Evolutionary conservation across 2,113 vertebrate genomes (phyloP), one percentile per base, ranked within the genome.

Genomic region (Elgaria multicarinata): DNA sequence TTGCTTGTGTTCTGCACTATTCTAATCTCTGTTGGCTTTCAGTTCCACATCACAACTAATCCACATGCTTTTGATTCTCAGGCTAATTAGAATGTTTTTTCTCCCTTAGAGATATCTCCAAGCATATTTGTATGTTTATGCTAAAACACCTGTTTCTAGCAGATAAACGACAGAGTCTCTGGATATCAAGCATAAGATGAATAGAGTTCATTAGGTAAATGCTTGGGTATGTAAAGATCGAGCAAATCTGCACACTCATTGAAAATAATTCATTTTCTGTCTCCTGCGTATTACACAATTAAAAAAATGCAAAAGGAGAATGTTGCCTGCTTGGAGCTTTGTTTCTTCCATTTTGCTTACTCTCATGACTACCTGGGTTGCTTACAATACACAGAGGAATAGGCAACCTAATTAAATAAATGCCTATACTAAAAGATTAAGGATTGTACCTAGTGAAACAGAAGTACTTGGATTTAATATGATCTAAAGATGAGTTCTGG

Each of bases 91-190:
- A 95, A 92, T 79, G 77, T 83, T 92, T 71, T n/a, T 93, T 33
- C 1, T 2, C 44, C 80, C 62, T 53, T 93, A 79, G 78, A 92
- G 74, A 91, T 93, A 91, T 96, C 89, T 86, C 89, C 44, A 76
- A 87, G 66, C 75, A 95, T 69, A 86, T 95, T 91, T 94, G 71
- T 72, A 87, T 93, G 83, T 88, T 96, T 93, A 75, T 94, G 36
- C 84, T 92, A 88, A 94, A 95, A 92, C 82, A 93, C 42, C 88
- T 93, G 85, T 39, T 95, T 94, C 74, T 88, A 86, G 86, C 67
- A 91, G 87, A 93, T 92, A 93, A 94, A 93, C 72, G 28, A 0
- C 46, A 1, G 24, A 71, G 66, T 92, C 89, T 93, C 79, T 92
- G 86, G 79, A 2, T 91, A 83, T 89, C 88, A 89, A 22, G 85